phyloP scores from a whole-genome alignment of 2,113 vertebrate genomes.

The Antigone vipio region DNA sequence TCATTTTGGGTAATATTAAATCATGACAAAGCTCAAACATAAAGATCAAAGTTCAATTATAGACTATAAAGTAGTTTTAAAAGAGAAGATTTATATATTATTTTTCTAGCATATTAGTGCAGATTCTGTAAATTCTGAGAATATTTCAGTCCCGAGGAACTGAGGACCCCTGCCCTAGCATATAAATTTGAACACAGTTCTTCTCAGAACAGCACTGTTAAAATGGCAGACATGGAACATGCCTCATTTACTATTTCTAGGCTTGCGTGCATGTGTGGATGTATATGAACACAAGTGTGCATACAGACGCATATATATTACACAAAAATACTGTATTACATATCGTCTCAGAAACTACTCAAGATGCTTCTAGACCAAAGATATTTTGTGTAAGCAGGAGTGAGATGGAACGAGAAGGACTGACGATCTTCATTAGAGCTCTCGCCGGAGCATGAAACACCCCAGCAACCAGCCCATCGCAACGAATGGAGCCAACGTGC shows the following conservation, averaged over 20 bases:
- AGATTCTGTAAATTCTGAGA: slow-evolving; percentile 71
- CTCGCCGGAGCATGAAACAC: background rate
- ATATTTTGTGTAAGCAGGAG: background rate
- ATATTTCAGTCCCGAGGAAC: slow-evolving; percentile 56
- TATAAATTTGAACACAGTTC: slow-evolving; percentile 69
- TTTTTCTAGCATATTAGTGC: slow-evolving; percentile 73
- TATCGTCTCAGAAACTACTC: background rate
- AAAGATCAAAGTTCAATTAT: slow-evolving; percentile 74
- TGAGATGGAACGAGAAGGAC: background rate
- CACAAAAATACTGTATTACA: background rate
- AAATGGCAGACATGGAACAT: background rate
- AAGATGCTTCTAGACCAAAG: background rate
- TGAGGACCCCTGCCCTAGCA: slow-evolving; percentile 48
- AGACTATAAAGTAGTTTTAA: slow-evolving; percentile 65
- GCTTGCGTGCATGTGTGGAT: background rate
- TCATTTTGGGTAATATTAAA: slow-evolving; percentile 74
- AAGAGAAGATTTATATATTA: slow-evolving; percentile 73
- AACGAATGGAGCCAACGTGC: background rate
- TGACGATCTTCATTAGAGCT: background rate
- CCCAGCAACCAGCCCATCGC: background rate
- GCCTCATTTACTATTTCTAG: background rate
- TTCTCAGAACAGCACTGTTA: slow-evolving; percentile 29
- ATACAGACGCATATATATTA: background rate
- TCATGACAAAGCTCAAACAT: slow-evolving; percentile 70
- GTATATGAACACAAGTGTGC: background rate